Percentiles rank a stretch among this genome's conserved stretches.
Evolutionary conservation across 2,113 vertebrate genomes (phyloP).

Genomic region (Thalassarche chlororhynchos): DNA sequence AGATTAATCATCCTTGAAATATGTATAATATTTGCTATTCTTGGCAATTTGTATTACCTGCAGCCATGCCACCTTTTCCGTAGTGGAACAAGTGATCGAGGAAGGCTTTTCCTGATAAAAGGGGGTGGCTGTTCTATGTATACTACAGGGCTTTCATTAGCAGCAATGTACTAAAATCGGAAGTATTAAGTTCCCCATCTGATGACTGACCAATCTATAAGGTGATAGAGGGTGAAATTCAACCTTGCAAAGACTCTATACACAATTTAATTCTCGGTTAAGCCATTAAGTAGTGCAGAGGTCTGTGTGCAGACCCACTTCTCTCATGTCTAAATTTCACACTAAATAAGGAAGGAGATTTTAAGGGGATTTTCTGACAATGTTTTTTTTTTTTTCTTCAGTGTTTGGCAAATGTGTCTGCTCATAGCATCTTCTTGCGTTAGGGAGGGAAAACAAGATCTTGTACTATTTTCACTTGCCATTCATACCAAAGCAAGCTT

Average conservation of each 20-base stretch:
- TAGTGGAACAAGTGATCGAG: neutral
- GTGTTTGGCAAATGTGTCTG: neutral
- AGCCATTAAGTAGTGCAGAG: neutral
- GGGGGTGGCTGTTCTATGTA: neutral
- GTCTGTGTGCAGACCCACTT: neutral
- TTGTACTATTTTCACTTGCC: neutral
- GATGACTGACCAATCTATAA: constrained; percentile 32
- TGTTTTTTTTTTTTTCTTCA: neutral
- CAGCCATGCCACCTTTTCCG: constrained; percentile 2
- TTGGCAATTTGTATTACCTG: constrained; percentile 52
- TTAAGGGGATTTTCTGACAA: neutral
- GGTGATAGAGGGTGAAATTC: constrained; percentile 37
- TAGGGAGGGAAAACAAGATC: neutral
- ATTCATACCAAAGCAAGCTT: rapidly evolving
- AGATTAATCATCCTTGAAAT: constrained; percentile 69
- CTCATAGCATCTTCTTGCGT: neutral
- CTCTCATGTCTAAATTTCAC: neutral
- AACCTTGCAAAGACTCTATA: neutral
- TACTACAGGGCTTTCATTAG: neutral
- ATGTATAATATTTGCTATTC: constrained; percentile 60
- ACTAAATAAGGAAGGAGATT: neutral
- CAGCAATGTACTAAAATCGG: neutral
- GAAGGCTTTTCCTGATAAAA: constrained; percentile 2
- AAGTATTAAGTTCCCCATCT: constrained; percentile 2
- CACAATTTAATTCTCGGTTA: neutral